These are phyloP conservation scores for Coboldia fuscipes DNA, from an alignment of 1,140 invertebrate genomes.

Conservation along the genomic window DNA sequence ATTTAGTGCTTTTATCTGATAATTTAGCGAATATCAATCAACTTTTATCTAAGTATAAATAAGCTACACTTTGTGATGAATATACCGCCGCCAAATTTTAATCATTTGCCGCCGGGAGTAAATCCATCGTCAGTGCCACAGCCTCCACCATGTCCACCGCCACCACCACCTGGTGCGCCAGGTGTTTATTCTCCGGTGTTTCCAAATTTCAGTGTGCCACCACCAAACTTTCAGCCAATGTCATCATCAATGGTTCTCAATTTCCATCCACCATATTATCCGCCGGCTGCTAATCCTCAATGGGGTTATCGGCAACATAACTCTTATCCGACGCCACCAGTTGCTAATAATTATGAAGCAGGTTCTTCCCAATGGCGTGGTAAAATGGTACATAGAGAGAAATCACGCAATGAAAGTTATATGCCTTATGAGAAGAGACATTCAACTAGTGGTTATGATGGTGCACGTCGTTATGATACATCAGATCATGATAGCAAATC, in stretches of 20 bases:
- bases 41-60: too few species aligned
- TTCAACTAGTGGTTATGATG: too few species aligned
- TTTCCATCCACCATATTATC: neutral
- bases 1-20: too few species aligned
- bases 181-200: slow-evolving; percentile 1
- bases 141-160: slow-evolving; percentile 8
- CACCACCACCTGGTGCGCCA: slow-evolving; percentile 3
- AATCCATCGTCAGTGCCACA: slow-evolving; percentile 6
- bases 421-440: too few species aligned
- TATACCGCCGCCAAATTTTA: slow-evolving; percentile 2
- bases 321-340: neutral
- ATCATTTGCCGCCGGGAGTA: slow-evolving; percentile 2
- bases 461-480: too few species aligned
- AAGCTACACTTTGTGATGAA: too few species aligned
- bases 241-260: neutral
- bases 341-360: too few species aligned
- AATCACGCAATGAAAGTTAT: too few species aligned
- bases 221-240: slow-evolving; percentile 1
- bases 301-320: neutral
- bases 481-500: too few species aligned
- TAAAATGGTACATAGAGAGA: too few species aligned
- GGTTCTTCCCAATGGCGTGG: too few species aligned
- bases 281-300: neutral
- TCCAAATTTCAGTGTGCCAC: slow-evolving; percentile 1
- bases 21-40: too few species aligned